Evolutionary conservation across 2,113 vertebrate species (phyloP).

Genomic region (Mugil cephalus): DNA sequence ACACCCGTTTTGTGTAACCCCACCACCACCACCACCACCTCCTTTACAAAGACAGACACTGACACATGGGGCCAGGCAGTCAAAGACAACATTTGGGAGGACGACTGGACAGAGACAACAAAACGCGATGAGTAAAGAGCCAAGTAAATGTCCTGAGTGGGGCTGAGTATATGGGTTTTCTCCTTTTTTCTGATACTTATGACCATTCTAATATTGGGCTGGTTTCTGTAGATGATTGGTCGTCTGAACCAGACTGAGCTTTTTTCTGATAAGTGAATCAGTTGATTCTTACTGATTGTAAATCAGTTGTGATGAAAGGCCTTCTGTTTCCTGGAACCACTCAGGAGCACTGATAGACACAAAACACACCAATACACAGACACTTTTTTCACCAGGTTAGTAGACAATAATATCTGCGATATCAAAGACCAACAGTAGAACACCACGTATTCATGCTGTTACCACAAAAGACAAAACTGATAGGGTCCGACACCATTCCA

Average conservation of each 20-base stretch:
- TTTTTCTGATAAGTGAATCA: too few relatives aligned
- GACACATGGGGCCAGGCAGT: conserved; percentile 40
- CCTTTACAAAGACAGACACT: conserved; percentile 46
- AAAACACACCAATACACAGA: conserved; percentile 6
- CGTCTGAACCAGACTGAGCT: too few relatives aligned
- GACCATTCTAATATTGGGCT: conserved; percentile 5
- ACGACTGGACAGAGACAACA: conserved; percentile 39
- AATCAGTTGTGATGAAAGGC: too few relatives aligned
- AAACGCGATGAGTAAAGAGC: conserved; percentile 19
- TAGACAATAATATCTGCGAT: conserved; percentile 29
- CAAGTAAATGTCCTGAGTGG: conserved; percentile 43
- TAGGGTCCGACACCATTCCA: conserved; percentile 21
- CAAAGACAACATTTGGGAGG: conserved; percentile 44
- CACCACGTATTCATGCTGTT: conserved; percentile 55
- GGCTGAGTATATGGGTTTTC: background rate
- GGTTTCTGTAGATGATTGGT: conserved; percentile 7
- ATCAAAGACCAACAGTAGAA: conserved; percentile 25
- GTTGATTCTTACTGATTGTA: too few relatives aligned
- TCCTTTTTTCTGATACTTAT: background rate
- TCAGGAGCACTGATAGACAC: conserved; percentile 44
- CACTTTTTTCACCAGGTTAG: conserved; percentile 39
- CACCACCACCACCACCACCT: conserved; percentile 16
- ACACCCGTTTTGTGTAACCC: conserved; percentile 57
- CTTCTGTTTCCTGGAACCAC: conserved; percentile 15
- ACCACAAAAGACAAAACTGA: conserved; percentile 33